These are phyloP conservation scores for Eubucco bourcierii DNA, from an alignment of 2,113 vertebrate genomes.

Conservation along the genomic window DNA sequence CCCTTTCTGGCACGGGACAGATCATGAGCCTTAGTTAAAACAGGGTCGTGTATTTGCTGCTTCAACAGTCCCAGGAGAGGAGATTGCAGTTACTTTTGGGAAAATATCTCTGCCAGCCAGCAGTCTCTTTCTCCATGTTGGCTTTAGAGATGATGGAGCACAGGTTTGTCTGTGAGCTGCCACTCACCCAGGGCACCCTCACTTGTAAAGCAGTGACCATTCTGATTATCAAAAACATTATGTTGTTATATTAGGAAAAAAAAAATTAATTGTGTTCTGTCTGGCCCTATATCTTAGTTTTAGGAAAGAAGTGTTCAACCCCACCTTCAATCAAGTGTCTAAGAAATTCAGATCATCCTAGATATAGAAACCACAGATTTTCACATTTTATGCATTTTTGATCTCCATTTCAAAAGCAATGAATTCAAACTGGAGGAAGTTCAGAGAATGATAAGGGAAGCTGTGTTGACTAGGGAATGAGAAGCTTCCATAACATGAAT, in stretches of 20 bases:
- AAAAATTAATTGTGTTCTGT: background rate
- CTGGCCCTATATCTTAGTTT: background rate
- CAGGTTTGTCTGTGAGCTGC: background rate
- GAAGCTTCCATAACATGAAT: constrained; percentile 9
- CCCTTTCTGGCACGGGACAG: background rate
- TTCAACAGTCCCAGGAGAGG: background rate
- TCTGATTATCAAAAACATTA: background rate
- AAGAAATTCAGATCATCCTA: background rate
- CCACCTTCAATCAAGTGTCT: background rate
- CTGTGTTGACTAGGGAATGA: background rate
- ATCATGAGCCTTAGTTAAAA: background rate
- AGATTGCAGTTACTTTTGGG: background rate
- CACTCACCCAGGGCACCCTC: fast-evolving
- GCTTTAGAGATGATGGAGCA: background rate
- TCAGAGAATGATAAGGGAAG: background rate
- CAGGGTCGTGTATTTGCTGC: background rate
- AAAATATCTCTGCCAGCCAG: background rate
- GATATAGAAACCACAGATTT: background rate
- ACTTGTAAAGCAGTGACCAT: background rate
- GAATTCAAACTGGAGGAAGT: background rate
- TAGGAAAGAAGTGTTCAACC: background rate
- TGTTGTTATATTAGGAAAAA: background rate
- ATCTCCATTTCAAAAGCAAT: background rate
- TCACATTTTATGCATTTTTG: background rate
- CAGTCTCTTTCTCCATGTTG: background rate